These are phyloP conservation scores for Phaethornis superciliosus DNA, from an alignment of 2,113 vertebrate species.

Conservation along the genomic window DNA sequence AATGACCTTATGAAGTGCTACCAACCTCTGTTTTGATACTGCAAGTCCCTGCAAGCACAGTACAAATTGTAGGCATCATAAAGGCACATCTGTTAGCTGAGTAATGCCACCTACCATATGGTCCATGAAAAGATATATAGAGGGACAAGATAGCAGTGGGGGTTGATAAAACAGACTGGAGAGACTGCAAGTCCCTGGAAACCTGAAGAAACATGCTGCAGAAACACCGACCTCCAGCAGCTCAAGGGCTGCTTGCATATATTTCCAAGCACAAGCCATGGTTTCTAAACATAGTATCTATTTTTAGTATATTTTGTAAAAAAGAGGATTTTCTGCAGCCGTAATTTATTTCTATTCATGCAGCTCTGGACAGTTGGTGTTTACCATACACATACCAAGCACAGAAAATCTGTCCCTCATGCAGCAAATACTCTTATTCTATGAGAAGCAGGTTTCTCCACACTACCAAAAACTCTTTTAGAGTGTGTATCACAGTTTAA, in stretches of 20 bases:
- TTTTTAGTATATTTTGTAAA: neutral
- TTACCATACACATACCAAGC: neutral
- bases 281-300: neutral
- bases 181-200: neutral
- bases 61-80: constrained; percentile 30
- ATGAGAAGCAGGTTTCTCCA: constrained; percentile 28
- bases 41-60: neutral
- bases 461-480: neutral
- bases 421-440: neutral
- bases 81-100: constrained; percentile 60
- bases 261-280: neutral
- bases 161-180: neutral
- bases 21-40: constrained; percentile 47
- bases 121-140: constrained; percentile 19
- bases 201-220: neutral
- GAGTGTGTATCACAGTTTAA: too few relatives aligned
- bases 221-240: neutral
- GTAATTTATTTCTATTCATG: neutral
- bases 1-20: constrained; percentile 54
- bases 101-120: constrained; percentile 37
- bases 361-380: neutral
- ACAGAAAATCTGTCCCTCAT: neutral
- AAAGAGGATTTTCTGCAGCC: neutral
- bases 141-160: neutral
- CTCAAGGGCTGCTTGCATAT: neutral